Conservation (phyloP, 2,888 invertebrate species). For the Euzetes globulus region DNA sequence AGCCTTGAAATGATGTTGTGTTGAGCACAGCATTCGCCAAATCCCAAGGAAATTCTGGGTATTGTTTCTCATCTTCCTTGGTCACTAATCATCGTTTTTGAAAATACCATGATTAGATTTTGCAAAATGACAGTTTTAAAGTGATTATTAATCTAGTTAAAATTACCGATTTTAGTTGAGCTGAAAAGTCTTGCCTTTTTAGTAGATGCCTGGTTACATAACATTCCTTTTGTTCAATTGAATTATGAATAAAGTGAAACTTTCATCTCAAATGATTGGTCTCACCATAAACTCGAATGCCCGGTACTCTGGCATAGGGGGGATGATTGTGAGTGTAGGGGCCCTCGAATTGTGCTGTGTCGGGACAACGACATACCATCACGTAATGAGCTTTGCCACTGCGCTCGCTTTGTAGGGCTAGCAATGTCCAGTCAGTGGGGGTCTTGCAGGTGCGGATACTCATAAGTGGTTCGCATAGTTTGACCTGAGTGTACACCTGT, state of each 20-base stretch:
- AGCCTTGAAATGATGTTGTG: slow-evolving; percentile 34
- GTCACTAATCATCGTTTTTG: too few species aligned
- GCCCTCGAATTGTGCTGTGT: slow-evolving; percentile 75
- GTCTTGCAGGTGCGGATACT: slow-evolving; percentile 81
- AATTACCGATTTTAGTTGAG: slow-evolving; percentile 7
- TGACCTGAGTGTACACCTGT: slow-evolving; percentile 74
- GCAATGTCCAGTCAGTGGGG: slow-evolving; percentile 80
- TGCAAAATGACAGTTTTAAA: not conserved
- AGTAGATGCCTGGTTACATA: slow-evolving; percentile 32
- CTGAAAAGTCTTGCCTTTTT: slow-evolving; percentile 34
- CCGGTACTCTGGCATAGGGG: slow-evolving; percentile 84
- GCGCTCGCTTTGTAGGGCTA: slow-evolving; percentile 81
- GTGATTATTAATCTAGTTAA: not conserved
- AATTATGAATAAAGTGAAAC: not conserved
- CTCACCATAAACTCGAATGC: slow-evolving; percentile 75
- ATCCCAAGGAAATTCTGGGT: slow-evolving; percentile 41
- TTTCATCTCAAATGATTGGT: not conserved
- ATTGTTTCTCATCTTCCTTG: slow-evolving; percentile 32
- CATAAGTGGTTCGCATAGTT: slow-evolving; percentile 84
- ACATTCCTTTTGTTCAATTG: not conserved
- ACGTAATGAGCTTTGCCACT: slow-evolving; percentile 89
- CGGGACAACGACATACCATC: slow-evolving; percentile 83
- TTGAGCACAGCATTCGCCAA: slow-evolving; percentile 38
- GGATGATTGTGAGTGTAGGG: slow-evolving; percentile 91
- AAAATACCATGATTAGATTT: too few species aligned